Base-by-base conservation (phyloP, 2,888 invertebrate species). In the Nomada lathburiana region DNA sequence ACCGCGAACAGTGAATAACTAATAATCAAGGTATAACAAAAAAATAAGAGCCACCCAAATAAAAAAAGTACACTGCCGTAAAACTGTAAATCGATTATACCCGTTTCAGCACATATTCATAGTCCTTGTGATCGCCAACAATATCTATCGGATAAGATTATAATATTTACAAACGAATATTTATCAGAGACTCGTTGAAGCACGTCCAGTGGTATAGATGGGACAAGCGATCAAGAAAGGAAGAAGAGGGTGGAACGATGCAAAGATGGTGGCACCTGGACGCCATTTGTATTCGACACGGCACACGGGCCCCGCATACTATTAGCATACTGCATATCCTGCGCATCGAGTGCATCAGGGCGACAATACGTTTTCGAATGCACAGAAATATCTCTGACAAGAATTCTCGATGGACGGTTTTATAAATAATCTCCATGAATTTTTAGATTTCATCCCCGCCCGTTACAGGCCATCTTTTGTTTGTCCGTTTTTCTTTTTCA, bases 241-340 rank as follows among this genome's bases (percentile, higher is more conserved):
- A 57, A 71, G 70, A 68, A 52, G n/a, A 71, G 74, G 52, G 47
- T 53, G 67, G 77, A 47, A 42, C 29, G 53, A 47, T 10, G 29
- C 59, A 74, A 83, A 87, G 60, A 82, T 82, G 79, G 80, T 67
- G 77, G 75, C 76, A 77, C 64, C 60, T 85, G 73, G 75, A 29
- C 36, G 71, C 63, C 73, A 87, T 87, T 78, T 86, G 80, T 82
- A 88, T 87, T 88, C 88, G 78, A 53, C 57, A 44, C 80, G 80
- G n/a, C 16, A 53, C 52, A 26, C 62, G 65, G 71, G 57, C 52
- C 76, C 77, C 65, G 88, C 84, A 87, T 84, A 69, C 65, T 57
- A 88, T 87, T 88, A 82, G 86, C 88, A 88, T 87, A 84, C 68
- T 67, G 83, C 84, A 75, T 87, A 88, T 87, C 82, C 86, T 88